A percentile compares a stretch with the other conserved stretches of the same genome.
Evolutionary conservation across 2,113 vertebrate species (phyloP).

Genomic region (Dolichallabes microphthalmus): DNA sequence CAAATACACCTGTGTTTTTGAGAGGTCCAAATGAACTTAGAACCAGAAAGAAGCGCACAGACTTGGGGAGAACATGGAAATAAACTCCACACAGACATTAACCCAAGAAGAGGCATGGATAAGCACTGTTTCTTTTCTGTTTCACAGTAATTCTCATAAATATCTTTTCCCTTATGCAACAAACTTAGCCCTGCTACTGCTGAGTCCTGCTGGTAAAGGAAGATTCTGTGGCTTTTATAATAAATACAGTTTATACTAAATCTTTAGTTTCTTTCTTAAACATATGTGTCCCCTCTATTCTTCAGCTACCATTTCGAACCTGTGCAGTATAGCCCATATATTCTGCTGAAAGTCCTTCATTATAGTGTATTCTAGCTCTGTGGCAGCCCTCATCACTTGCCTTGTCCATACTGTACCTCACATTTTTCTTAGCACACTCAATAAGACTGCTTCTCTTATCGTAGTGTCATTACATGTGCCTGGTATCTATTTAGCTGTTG

Average conservation of each 20-base stretch:
- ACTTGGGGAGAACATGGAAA: too few species aligned
- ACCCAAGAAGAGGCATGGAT: not conserved
- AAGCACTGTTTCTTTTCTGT: not conserved
- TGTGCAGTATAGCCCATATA: not conserved
- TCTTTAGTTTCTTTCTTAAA: not conserved
- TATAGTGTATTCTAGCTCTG: not conserved
- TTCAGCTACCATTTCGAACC: not conserved
- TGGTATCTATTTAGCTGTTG: not conserved
- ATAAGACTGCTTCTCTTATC: not conserved
- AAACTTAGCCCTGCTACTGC: not conserved
- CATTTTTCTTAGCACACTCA: constrained; percentile 1
- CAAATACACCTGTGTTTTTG: not conserved
- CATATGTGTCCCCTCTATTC: not conserved
- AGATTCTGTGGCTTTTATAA: not conserved
- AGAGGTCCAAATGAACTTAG: not conserved
- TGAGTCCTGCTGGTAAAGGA: not conserved
- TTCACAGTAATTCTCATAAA: not conserved
- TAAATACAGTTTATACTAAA: not conserved
- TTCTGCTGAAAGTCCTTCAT: not conserved
- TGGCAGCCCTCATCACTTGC: not conserved
- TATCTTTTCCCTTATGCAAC: not conserved
- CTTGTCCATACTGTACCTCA: not conserved
- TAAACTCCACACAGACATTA: not conserved
- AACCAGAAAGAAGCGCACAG: too few species aligned
- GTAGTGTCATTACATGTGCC: not conserved